Percentiles rank a stretch among this genome's conserved stretches.
phyloP scores from a whole-genome alignment of 1,140 invertebrate genomes.

The Drosophila neocordata region DNA sequence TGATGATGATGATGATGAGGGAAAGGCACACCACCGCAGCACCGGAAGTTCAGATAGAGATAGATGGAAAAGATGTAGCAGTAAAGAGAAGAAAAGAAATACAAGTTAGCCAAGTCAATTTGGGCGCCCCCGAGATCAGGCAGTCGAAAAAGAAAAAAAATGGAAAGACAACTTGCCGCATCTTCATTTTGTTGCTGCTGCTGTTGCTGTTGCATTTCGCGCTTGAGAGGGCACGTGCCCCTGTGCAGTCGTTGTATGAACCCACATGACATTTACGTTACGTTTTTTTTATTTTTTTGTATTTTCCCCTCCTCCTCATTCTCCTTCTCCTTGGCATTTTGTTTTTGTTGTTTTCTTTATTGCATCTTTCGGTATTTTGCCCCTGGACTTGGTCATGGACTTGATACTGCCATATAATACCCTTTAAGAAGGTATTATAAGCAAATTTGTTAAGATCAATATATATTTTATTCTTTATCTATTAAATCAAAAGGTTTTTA shows the following conservation, averaged over 20 bases:
- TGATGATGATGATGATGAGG: conserved; percentile 26
- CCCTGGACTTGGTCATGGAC: conserved; percentile 25
- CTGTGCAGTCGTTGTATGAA: conserved; percentile 47
- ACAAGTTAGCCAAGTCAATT: conserved; percentile 14
- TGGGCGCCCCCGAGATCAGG: conserved; percentile 10
- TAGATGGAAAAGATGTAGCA: conserved; percentile 26
- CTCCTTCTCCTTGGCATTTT: neutral
- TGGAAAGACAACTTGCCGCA: conserved; percentile 28
- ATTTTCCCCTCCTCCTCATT: neutral
- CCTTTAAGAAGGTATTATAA: no score
- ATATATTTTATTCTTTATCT: no score
- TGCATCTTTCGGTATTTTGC: neutral
- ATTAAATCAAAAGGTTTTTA: no score
- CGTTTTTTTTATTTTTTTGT: conserved; percentile 2
- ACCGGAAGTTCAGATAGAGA: conserved; percentile 63
- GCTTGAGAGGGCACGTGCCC: conserved; percentile 79
- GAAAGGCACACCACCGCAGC: conserved; percentile 59
- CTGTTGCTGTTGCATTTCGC: conserved; percentile 66
- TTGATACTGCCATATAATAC: conserved; percentile 1
- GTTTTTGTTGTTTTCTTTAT: neutral
- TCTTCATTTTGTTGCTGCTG: conserved; percentile 30
- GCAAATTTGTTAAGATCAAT: no score
- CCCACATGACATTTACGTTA: conserved; percentile 77
- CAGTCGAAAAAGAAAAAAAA: conserved; percentile 7
- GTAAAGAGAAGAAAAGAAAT: neutral